A percentile compares a stretch with the other conserved stretches of the same genome.
Evolutionary conservation across 1,140 invertebrate species (phyloP).

Genomic region (Drosophila parvula): DNA sequence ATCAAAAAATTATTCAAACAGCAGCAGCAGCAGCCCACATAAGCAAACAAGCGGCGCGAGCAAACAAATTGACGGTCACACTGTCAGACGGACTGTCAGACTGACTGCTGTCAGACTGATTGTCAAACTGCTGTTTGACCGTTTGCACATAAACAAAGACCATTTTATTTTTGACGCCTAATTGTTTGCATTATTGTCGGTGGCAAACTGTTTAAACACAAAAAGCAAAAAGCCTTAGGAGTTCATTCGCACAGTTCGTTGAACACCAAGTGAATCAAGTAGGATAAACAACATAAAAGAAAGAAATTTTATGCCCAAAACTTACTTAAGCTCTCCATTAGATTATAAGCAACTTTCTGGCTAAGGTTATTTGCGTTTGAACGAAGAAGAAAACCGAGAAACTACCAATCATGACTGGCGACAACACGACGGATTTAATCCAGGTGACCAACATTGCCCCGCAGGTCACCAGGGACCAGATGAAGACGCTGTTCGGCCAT

Average conservation of each 20-base stretch:
- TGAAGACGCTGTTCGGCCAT: conserved; percentile 98
- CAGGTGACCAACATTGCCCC: conserved; percentile 99
- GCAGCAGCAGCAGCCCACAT: conserved; percentile 14
- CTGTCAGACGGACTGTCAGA: conserved; percentile 1
- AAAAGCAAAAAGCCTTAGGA: conserved; percentile 1
- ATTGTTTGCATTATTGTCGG: conserved; percentile 20
- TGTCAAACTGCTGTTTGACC: neutral
- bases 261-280: too few species aligned
- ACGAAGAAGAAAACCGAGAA: conserved; percentile 14
- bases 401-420: conserved; percentile 85
- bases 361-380: too few species aligned
- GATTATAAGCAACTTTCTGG: too few species aligned
- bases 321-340: too few species aligned
- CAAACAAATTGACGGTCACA: conserved; percentile 42
- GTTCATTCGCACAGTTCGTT: conserved; percentile 15
- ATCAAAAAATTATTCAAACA: conserved; percentile 39
- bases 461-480: conserved; percentile 98
- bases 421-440: conserved; percentile 91
- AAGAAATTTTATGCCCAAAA: too few species aligned
- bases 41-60: conserved; percentile 31
- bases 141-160: conserved; percentile 16
- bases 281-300: too few species aligned
- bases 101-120: neutral
- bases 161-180: conserved; percentile 34
- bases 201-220: conserved; percentile 40